These are phyloP conservation scores for Hydropsyche betteni DNA, from an alignment of 2,888 invertebrate genomes.

Conservation along the genomic window DNA sequence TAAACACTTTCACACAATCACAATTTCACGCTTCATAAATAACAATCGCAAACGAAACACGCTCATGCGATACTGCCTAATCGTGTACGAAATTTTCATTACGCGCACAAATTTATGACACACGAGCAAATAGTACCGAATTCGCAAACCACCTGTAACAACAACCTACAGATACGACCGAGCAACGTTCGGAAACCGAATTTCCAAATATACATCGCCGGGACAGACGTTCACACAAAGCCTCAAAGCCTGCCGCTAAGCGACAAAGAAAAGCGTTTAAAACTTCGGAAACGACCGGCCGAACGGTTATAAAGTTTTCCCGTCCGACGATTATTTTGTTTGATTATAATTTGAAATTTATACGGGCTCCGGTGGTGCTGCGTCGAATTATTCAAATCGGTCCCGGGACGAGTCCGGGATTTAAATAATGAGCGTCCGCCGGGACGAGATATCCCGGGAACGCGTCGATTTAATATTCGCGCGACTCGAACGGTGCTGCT, in stretches of 20 bases:
- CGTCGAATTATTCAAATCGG: constrained; percentile 39
- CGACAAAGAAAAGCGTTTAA: constrained; percentile 40
- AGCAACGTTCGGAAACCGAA: background rate
- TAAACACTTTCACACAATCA: no score
- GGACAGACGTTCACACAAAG: background rate
- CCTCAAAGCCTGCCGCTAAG: background rate
- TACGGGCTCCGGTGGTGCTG: constrained; percentile 7
- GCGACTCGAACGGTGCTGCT: constrained; percentile 14
- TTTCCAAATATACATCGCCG: background rate
- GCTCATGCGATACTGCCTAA: no score
- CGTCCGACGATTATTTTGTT: constrained; percentile 36
- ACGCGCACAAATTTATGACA: no score
- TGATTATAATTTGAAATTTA: constrained; percentile 43
- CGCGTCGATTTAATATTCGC: constrained; percentile 18
- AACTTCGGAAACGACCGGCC: constrained; percentile 25
- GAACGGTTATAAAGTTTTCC: constrained; percentile 23
- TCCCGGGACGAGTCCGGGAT: constrained; percentile 36
- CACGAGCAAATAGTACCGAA: no score
- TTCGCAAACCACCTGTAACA: background rate
- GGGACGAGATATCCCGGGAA: constrained; percentile 32
- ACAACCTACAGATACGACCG: background rate
- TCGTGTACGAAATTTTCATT: no score
- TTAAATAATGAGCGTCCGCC: constrained; percentile 39
- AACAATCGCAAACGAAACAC: no score
- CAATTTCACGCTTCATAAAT: no score